Conservation (phyloP, 2,113 vertebrate species). For the Chlorodrepanis virens region DNA sequence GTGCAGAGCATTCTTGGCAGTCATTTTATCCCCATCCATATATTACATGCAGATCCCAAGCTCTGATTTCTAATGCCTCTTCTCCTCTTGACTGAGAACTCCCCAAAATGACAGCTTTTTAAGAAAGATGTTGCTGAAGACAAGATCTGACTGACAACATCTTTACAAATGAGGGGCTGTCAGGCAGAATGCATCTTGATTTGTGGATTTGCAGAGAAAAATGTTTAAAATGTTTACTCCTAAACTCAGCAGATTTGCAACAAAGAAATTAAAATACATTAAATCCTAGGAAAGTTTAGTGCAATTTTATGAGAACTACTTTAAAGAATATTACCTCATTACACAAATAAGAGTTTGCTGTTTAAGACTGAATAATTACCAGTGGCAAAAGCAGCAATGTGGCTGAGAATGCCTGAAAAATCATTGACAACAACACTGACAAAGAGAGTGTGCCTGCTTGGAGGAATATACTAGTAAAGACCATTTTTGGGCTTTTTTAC, state of each 20-base stretch:
- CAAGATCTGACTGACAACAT: background rate
- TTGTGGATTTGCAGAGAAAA: background rate
- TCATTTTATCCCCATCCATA: background rate
- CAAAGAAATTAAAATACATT: background rate
- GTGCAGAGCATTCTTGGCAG: background rate
- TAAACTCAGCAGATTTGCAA: background rate
- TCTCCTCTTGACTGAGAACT: background rate
- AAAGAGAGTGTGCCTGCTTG: background rate
- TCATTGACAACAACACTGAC: background rate
- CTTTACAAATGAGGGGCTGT: background rate
- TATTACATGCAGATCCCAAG: background rate
- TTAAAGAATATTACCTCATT: background rate
- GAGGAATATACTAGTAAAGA: background rate
- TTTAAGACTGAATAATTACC: background rate
- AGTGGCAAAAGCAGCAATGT: background rate
- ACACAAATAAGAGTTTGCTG: background rate
- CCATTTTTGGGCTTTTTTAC: background rate
- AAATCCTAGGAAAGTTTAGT: background rate
- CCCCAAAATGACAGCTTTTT: background rate
- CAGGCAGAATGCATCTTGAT: constrained; percentile 1
- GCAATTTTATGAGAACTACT: background rate
- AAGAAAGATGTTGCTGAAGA: background rate
- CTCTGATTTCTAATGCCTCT: background rate
- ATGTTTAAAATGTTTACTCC: background rate
- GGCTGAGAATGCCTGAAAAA: background rate